Evolutionary conservation across 2,797 vertebrate species (phyloP), one percentile per base, ranked within the genome.

Genomic region (Pangasius mekongensis): DNA sequence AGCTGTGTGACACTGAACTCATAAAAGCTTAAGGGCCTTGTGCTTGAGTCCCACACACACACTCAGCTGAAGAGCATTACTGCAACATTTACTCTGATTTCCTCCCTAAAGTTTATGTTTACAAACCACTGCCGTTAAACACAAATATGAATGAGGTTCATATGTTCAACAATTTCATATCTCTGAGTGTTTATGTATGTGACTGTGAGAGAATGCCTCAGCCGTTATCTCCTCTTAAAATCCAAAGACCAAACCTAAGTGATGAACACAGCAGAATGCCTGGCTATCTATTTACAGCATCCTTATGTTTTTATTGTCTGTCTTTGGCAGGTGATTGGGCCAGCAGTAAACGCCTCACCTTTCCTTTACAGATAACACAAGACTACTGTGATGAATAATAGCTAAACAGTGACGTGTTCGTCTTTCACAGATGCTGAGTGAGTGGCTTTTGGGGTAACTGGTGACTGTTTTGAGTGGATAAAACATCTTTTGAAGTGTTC

Each of bases 41-140:
- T 58, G 54, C 56, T 56, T 69, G 20, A 76, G 62, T 54, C 82
- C 20, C 52, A 52, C 86, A 83, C 66, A 58, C 33, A 54, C 18
- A 33, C 73, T 87, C 83, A 91, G 87, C 91, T 91, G 91, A 84
- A 58, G 47, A 84, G 82, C 67, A 83, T 64, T 87, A 84, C 91
- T 86, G 88, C 71, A 90, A 88, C 90, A 84, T 84, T 88, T 91
- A 88, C 90, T 90, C 83, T 89, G 20, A 62, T 74, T 83, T 76
- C 24, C 54, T 64, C 54, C 18, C 39, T 47, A 33, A 73, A 36
- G 80, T 27, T 83, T 47, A 52, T 87, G 67, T 83, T 64, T 87
- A 64, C 69, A 64, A 30, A 66, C 58, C 81, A 84, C 36, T 83
- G 22, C 43, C 86, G 6, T 27, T 36, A 77, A 84, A 88, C 24